A percentile compares a stretch with the other conserved stretches of the same genome.
Conservation (phyloP, 2,113 vertebrate species). For the Mus spicilegus region DNA sequence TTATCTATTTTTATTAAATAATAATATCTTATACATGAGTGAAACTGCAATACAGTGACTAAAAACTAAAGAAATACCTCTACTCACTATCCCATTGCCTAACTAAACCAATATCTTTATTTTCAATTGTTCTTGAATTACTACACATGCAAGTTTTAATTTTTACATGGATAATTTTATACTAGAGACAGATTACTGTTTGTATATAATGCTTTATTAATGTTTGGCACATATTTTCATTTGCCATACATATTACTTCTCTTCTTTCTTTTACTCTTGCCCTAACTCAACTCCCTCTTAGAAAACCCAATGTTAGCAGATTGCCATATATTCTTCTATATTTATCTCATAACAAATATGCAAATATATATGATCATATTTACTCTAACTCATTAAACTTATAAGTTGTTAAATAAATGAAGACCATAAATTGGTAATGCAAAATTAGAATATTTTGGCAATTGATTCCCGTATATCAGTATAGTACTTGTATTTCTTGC, state of each 20-base stretch:
- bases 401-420: neutral
- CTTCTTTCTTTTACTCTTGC: neutral
- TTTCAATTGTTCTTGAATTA: neutral
- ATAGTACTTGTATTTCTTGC: neutral
- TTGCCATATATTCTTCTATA: neutral
- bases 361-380: neutral
- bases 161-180: neutral
- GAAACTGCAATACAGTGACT: neutral
- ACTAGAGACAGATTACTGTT: neutral
- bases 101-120: neutral
- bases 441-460: neutral
- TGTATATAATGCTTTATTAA: neutral
- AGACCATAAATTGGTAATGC: neutral
- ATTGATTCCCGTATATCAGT: neutral
- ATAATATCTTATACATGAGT: neutral
- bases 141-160: neutral
- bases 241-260: neutral
- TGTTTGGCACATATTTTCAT: neutral
- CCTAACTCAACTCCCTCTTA: neutral
- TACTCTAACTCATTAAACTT: neutral
- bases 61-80: neutral
- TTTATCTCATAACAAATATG: neutral
- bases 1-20: neutral
- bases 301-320: neutral
- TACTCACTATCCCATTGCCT: neutral